Evolutionary conservation across 1,140 invertebrate genomes (phyloP), one percentile per base, ranked within the genome.

Genomic region (Drosophila oshimai): DNA sequence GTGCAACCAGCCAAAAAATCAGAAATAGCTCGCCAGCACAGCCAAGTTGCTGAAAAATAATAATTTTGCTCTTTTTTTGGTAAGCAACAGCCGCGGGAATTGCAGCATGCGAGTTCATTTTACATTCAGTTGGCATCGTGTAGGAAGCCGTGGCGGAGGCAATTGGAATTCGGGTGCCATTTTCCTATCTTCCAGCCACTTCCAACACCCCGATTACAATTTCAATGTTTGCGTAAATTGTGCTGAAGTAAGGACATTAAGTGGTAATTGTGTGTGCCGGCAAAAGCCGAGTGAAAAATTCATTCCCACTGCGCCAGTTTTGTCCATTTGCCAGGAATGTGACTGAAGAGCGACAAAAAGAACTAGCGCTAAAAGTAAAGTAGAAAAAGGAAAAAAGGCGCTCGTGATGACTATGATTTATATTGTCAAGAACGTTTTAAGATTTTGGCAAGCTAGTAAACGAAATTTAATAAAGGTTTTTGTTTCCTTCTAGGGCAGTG

Each of bases 161-260:
- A 53, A 26, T 34, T 28, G 37, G 36, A 53, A 53, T 44, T 69
- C 10, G 39, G 47, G 31, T 18, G 17, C 12, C 34, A 20, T 12
- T 46, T 24, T 22, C 20, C 42, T n/a, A 20, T 13, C 44, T 33
- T 10, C 10, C 62, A 12, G 12, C 7, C 36, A 39, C 26, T 28
- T 34, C 26, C 22, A n/a, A n/a, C 22, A 20, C 12, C 18, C 29
- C 22, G 12, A 37, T 61, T 47, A 24, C 31, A 20, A 28, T n/a
- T 51, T 53, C 15, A 58, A 83, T 83, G 73, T 83, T 77, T 81
- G 78, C 73, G 73, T 77, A 81, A 81, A 77, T 81, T 81, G 78
- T 77, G 78, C 78, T 64, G 73, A 78, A 83, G 78, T 78, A 77
- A 73, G 73, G 51, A 62, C 78, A 81, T 83, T 81, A 81, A 73